These are phyloP conservation scores for Sebastes itinus DNA, from an alignment of 2,797 vertebrate genomes.

Conservation along the genomic window DNA sequence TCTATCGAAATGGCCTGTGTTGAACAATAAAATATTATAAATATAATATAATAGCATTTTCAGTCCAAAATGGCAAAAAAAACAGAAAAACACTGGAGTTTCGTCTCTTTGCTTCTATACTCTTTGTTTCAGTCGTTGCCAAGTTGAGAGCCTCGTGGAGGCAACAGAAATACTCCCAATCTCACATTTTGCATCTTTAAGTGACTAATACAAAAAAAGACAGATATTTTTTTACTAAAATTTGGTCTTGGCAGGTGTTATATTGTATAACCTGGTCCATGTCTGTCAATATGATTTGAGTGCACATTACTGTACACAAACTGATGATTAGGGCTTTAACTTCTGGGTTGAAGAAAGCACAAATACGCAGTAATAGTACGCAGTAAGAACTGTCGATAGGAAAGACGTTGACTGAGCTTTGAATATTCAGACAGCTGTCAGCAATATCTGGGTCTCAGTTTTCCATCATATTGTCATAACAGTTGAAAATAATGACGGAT, in stretches of 20 bases:
- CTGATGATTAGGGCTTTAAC: background rate
- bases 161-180: no score
- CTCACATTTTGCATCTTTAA: background rate
- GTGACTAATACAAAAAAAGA: background rate
- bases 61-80: no score
- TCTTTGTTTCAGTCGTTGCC: no score
- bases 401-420: background rate
- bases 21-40: no score
- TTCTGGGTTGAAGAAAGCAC: background rate
- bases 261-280: background rate
- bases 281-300: background rate
- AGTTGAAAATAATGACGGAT: background rate
- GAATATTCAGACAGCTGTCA: background rate
- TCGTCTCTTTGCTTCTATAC: no score
- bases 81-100: no score
- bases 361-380: background rate
- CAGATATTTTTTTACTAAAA: background rate
- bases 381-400: background rate
- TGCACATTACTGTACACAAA: background rate
- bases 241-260: background rate
- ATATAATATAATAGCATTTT: no score
- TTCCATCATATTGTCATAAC: background rate
- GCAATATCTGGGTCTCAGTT: background rate
- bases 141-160: no score
- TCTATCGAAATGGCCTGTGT: no score